Conservation (phyloP, 2,797 vertebrate genomes). For the Otus scops region DNA sequence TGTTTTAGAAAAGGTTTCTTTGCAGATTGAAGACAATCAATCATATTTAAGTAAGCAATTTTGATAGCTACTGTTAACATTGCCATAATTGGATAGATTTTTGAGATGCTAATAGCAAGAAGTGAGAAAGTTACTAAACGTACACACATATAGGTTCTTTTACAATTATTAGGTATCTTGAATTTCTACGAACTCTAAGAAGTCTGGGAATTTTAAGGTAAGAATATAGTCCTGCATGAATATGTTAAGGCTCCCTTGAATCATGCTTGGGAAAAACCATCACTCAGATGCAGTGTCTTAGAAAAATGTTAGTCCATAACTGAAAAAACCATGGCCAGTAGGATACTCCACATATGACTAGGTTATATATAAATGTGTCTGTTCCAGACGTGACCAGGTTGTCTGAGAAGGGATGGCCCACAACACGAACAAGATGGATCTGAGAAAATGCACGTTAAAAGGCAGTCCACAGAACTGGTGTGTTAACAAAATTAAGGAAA, state of each 20-base stretch:
- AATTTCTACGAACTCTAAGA: not conserved
- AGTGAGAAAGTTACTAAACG: not conserved
- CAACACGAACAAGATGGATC: not conserved
- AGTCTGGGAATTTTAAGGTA: not conserved
- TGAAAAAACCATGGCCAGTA: fast-evolving
- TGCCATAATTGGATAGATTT: not conserved
- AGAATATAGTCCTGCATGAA: not conserved
- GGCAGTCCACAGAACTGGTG: not conserved
- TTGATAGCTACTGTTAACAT: not conserved
- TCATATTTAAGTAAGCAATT: not conserved
- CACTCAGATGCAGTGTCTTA: not conserved
- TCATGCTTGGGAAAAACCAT: not conserved
- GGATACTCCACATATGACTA: not conserved
- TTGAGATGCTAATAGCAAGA: not conserved
- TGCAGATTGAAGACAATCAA: not conserved
- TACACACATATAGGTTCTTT: not conserved
- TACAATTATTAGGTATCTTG: not conserved
- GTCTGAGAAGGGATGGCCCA: not conserved
- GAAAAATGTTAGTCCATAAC: not conserved
- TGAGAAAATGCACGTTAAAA: not conserved
- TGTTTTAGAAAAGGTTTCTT: not conserved
- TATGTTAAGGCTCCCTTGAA: not conserved
- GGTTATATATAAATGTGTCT: not conserved
- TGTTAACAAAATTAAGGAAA: not conserved
- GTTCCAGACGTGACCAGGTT: not conserved